Conservation (phyloP, 2,113 vertebrate species). For the Dunckerocampus dactyliophorus region DNA sequence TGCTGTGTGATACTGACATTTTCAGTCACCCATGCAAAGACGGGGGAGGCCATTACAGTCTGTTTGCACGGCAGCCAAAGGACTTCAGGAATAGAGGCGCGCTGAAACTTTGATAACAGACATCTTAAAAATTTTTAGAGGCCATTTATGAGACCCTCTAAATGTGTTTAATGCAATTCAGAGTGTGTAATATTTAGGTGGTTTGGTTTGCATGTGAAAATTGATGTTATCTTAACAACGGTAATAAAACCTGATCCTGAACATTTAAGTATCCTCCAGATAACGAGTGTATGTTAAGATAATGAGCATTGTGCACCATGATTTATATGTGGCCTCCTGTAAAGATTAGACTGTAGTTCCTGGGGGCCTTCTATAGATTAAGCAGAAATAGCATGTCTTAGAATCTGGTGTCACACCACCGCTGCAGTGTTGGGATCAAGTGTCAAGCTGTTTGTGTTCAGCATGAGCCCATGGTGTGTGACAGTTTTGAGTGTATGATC, state of each 20-base stretch:
- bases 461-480: slow-evolving; percentile 16
- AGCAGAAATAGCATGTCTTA: slow-evolving; percentile 60
- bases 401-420: slow-evolving; percentile 37
- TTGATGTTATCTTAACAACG: not conserved
- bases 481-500: slow-evolving; percentile 7
- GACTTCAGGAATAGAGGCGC: slow-evolving; percentile 2
- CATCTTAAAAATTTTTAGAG: not conserved
- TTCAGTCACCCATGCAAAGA: slow-evolving; percentile 25
- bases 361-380: slow-evolving; percentile 54
- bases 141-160: not conserved
- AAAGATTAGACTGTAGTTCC: slow-evolving; percentile 36
- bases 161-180: not conserved
- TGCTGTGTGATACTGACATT: slow-evolving; percentile 24
- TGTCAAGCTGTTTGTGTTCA: slow-evolving; percentile 34
- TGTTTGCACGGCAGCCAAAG: slow-evolving; percentile 8
- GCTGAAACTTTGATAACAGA: too few species aligned
- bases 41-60: slow-evolving; percentile 14
- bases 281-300: not conserved
- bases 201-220: not conserved
- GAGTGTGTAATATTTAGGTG: not conserved
- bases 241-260: not conserved
- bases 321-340: slow-evolving; percentile 28
- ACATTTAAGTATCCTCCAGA: not conserved
- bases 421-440: slow-evolving; percentile 34
- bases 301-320: slow-evolving; percentile 9